Evolutionary conservation across 2,888 invertebrate species (phyloP).

Genomic region (Pyrocoelia pectoralis): DNA sequence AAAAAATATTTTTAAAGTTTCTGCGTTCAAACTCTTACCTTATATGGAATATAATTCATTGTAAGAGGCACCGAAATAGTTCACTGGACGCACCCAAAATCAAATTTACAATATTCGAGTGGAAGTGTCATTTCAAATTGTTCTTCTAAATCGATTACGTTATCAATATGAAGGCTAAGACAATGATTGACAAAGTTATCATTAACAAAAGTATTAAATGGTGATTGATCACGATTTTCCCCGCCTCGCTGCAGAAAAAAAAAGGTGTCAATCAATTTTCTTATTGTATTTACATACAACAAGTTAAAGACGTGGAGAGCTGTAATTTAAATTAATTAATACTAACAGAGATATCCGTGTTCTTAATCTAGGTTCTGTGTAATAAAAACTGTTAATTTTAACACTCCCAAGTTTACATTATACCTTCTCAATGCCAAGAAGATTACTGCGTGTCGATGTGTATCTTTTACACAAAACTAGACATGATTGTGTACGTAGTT

Average conservation of each 20-base stretch:
- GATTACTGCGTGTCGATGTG: slow-evolving; percentile 9
- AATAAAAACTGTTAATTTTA: slow-evolving; percentile 21
- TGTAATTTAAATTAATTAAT: slow-evolving; percentile 22
- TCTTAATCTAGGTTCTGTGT: slow-evolving; percentile 17
- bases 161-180: background rate
- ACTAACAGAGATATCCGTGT: slow-evolving; percentile 22
- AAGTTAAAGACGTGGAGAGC: background rate
- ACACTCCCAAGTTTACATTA: slow-evolving; percentile 18
- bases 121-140: background rate
- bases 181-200: background rate
- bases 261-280: background rate
- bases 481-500: background rate
- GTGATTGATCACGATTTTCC: background rate
- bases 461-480: background rate
- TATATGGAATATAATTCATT: background rate
- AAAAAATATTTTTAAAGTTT: slow-evolving; percentile 10
- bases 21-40: background rate
- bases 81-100: background rate
- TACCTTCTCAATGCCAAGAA: slow-evolving; percentile 21
- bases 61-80: background rate
- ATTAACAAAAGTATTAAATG: background rate
- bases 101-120: background rate
- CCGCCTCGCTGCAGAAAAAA: background rate
- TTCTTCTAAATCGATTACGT: background rate
- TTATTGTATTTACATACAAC: too few relatives aligned